Conservation (phyloP, 2,113 vertebrate species). For the Psophia crepitans region DNA sequence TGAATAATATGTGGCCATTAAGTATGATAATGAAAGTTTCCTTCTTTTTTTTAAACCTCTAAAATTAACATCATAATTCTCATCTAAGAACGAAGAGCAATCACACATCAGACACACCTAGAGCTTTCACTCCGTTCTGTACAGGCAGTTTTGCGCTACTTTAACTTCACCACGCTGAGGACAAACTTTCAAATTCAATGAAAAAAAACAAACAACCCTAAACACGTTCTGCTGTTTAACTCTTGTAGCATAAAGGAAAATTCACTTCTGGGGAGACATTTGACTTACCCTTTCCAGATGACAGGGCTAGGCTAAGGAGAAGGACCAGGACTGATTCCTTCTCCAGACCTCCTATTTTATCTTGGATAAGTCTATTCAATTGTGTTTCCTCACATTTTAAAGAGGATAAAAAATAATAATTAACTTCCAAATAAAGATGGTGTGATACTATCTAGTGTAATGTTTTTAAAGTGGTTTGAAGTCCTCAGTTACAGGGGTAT, state of each 20-base stretch:
- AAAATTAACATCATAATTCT: conserved; percentile 55
- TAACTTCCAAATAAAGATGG: conserved; percentile 50
- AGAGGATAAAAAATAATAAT: conserved; percentile 49
- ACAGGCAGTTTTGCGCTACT: background rate
- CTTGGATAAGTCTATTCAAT: conserved; percentile 1
- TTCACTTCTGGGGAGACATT: background rate
- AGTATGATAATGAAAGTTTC: conserved; percentile 32
- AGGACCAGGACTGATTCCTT: background rate
- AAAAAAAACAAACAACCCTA: background rate
- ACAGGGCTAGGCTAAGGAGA: background rate
- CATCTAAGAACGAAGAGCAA: conserved; percentile 16
- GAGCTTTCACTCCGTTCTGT: background rate
- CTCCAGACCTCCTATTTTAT: conserved; percentile 31
- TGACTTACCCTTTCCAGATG: background rate
- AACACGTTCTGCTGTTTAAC: background rate
- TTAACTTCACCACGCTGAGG: background rate
- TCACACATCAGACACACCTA: conserved; percentile 9
- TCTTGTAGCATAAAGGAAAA: background rate
- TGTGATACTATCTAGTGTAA: conserved; percentile 27
- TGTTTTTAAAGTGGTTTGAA: conserved; percentile 29
- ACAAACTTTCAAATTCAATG: conserved; percentile 4
- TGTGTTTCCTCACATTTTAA: conserved; percentile 49
- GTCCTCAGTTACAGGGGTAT: conserved; percentile 17
- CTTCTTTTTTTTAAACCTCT: conserved; percentile 33
- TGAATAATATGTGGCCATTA: conserved; percentile 22